Evolutionary conservation across 2,113 vertebrate species (phyloP).

Genomic region (Galemys pyrenaicus): DNA sequence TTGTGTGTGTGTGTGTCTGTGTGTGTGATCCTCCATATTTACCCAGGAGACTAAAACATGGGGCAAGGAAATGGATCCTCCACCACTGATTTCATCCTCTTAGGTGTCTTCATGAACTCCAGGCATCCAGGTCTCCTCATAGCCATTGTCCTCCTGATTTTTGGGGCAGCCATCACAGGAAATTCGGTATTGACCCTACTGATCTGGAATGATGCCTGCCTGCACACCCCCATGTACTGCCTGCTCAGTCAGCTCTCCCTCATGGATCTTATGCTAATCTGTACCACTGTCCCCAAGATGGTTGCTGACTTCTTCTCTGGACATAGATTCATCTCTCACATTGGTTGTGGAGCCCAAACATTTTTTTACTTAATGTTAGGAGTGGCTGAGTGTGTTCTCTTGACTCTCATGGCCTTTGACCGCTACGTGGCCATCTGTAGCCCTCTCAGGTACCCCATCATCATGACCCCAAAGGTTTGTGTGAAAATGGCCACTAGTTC

Average conservation of each 20-base stretch:
- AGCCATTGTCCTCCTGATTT: background rate
- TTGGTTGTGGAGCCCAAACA: slow-evolving; percentile 10
- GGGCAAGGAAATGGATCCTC: background rate
- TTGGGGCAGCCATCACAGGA: background rate
- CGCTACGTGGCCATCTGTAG: no score
- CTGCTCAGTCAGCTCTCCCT: no score
- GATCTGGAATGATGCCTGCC: background rate
- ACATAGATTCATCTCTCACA: background rate
- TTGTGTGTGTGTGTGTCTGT: no score
- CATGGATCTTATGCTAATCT: no score
- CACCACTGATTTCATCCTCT: slow-evolving; percentile 19
- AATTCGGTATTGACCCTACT: background rate
- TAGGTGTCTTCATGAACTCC: slow-evolving; percentile 7
- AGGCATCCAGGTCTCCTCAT: background rate
- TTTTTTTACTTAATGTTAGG: slow-evolving; percentile 39
- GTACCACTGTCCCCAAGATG: no score
- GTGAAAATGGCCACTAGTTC: no score
- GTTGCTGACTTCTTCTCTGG: background rate
- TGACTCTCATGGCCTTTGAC: slow-evolving; percentile 35
- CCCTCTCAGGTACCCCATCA: no score
- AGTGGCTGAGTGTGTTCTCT: slow-evolving; percentile 37
- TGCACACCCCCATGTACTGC: no score
- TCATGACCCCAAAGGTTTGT: no score
- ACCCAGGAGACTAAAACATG: background rate
- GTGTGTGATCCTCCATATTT: background rate